Percentiles rank a stretch among this genome's conserved stretches.
These are phyloP conservation scores for Orbicella faveolata DNA, from an alignment of 64 coral and sea anemone genomes.

Conservation along the genomic window DNA sequence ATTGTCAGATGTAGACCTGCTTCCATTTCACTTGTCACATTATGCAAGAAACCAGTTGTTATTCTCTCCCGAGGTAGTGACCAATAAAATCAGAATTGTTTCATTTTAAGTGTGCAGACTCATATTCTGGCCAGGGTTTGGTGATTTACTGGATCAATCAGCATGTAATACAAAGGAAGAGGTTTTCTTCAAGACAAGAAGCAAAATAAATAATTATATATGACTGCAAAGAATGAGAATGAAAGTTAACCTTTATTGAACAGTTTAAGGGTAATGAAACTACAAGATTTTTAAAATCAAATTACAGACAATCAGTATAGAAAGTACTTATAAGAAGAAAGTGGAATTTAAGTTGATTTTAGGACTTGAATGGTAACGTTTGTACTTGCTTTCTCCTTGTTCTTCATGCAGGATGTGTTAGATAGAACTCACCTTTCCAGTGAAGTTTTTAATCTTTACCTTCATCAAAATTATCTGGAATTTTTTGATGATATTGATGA, in stretches of 20 bases:
- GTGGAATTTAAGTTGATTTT: too few species aligned
- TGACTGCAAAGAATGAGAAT: too few species aligned
- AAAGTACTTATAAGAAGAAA: too few species aligned
- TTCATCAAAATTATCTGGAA: conserved; percentile 95
- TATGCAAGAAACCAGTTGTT: conserved; percentile 68
- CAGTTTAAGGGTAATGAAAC: too few species aligned
- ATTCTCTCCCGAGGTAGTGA: conserved; percentile 82
- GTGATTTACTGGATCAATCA: too few species aligned
- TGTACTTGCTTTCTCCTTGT: background rate
- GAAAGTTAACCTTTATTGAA: background rate
- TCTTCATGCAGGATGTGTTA: conserved; percentile 59
- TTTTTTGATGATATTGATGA: conserved; percentile 86
- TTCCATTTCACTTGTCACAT: conserved; percentile 71
- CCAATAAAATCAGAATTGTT: background rate
- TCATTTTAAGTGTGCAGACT: background rate
- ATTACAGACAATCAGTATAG: too few species aligned
- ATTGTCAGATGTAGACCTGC: conserved; percentile 52
- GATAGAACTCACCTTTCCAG: conserved; percentile 80
- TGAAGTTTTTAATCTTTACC: conserved; percentile 82
- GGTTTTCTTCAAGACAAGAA: too few species aligned
- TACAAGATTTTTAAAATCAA: background rate
- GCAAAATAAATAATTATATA: too few species aligned
- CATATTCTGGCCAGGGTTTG: background rate
- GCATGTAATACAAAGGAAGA: too few species aligned
- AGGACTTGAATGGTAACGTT: too few species aligned